Percentiles rank a stretch among this genome's conserved stretches.
Evolutionary conservation across 2,797 vertebrate genomes (phyloP).

Genomic region (Lindbergichthys nudifrons): DNA sequence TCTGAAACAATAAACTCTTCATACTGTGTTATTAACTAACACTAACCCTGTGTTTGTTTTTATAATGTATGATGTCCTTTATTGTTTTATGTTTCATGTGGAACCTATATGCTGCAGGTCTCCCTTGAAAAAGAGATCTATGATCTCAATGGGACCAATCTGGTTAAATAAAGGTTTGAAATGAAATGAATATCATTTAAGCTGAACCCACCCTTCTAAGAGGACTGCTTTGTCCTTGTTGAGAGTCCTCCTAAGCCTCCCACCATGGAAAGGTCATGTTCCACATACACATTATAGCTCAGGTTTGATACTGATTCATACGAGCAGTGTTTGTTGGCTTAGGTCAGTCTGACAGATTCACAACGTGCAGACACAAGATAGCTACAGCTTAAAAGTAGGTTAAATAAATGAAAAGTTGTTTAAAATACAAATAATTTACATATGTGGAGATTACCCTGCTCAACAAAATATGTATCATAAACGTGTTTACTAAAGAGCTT

Average conservation of each 20-base stretch:
- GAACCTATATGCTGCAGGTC: no score
- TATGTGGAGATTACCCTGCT: no score
- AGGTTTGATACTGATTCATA: background rate
- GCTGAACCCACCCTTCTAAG: background rate
- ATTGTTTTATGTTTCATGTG: no score
- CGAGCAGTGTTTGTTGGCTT: background rate
- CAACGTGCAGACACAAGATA: background rate
- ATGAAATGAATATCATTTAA: no score
- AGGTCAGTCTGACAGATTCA: background rate
- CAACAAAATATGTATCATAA: no score
- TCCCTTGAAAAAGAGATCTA: no score
- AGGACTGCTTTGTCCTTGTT: background rate
- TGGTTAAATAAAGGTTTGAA: no score
- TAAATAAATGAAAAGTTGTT: background rate
- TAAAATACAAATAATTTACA: background rate
- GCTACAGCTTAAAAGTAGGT: background rate
- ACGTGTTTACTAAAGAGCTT: no score
- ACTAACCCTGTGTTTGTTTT: background rate
- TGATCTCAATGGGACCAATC: no score
- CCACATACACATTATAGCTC: background rate
- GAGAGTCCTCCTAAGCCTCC: background rate
- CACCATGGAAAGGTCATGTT: background rate
- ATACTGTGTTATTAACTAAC: no score
- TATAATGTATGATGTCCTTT: no score
- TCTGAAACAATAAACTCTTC: background rate